phyloP scores from a whole-genome alignment of 2,113 vertebrate species.

The Cryptoleucopteryx plumbea region DNA sequence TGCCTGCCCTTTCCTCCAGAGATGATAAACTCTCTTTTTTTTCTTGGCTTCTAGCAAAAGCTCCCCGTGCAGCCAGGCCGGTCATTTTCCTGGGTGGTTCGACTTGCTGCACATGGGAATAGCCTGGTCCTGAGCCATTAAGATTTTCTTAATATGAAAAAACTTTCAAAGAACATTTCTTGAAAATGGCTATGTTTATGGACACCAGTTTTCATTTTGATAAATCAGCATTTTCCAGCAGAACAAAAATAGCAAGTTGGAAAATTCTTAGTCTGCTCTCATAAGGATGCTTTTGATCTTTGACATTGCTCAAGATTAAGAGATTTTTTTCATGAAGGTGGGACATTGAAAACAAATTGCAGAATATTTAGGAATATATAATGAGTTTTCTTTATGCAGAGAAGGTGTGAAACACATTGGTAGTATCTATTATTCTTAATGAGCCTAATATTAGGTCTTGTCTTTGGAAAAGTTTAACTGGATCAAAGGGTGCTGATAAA shows the following conservation, averaged over 20 bases:
- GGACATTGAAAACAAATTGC: neutral
- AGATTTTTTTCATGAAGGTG: neutral
- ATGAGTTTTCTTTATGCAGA: neutral
- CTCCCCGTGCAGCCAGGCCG: too few relatives aligned
- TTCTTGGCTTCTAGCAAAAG: too few relatives aligned
- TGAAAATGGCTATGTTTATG: neutral
- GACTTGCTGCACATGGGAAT: too few relatives aligned
- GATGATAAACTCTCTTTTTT: too few relatives aligned
- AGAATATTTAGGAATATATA: neutral
- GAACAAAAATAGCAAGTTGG: neutral
- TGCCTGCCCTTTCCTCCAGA: too few relatives aligned
- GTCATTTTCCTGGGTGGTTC: too few relatives aligned
- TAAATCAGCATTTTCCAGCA: neutral
- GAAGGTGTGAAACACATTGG: neutral
- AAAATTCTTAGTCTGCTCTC: neutral
- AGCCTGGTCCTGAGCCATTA: too few relatives aligned
- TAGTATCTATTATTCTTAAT: neutral
- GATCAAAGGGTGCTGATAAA: neutral
- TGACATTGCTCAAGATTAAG: neutral
- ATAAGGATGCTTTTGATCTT: neutral
- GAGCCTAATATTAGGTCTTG: neutral
- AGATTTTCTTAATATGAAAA: neutral
- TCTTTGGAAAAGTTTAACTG: neutral
- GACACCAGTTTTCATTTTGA: neutral
- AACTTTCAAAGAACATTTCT: neutral